A percentile compares a stretch with the other conserved stretches of the same genome.
Evolutionary conservation across 2,888 invertebrate genomes (phyloP).

Genomic region (Drosophila robusta): DNA sequence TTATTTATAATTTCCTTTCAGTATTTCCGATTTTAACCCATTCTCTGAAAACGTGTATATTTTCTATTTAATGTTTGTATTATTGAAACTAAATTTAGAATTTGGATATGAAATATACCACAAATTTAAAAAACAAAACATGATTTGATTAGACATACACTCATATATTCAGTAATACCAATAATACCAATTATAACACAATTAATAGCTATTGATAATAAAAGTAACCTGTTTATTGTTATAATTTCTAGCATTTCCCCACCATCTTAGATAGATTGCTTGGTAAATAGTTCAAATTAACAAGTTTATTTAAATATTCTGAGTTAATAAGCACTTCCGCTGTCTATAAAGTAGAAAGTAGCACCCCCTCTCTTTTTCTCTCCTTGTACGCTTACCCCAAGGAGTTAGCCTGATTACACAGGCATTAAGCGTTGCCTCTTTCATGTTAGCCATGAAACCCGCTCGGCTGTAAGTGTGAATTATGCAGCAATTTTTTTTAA

Average conservation of each 20-base stretch:
- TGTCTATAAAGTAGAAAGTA: background rate
- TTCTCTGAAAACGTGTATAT: no score
- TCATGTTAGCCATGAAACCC: conserved; percentile 28
- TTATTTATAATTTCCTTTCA: no score
- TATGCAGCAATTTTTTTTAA: conserved; percentile 69
- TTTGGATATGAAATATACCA: no score
- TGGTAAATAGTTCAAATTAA: background rate
- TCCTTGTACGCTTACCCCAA: background rate
- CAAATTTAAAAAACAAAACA: no score
- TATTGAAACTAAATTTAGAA: no score
- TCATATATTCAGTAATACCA: no score
- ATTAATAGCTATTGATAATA: no score
- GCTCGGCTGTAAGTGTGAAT: conserved; percentile 61
- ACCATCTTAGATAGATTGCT: background rate
- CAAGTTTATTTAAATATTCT: background rate
- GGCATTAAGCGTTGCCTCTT: conserved; percentile 8
- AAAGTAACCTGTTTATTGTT: background rate
- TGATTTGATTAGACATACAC: no score
- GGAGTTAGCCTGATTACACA: conserved; percentile 23
- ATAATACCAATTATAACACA: no score
- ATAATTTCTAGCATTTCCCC: background rate
- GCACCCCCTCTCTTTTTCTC: conserved; percentile 1
- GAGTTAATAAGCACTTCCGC: background rate
- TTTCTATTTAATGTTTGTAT: no score
- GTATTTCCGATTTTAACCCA: no score